Evolutionary conservation across 2,888 invertebrate genomes (phyloP).

Genomic region (Amphipoea lucens): DNA sequence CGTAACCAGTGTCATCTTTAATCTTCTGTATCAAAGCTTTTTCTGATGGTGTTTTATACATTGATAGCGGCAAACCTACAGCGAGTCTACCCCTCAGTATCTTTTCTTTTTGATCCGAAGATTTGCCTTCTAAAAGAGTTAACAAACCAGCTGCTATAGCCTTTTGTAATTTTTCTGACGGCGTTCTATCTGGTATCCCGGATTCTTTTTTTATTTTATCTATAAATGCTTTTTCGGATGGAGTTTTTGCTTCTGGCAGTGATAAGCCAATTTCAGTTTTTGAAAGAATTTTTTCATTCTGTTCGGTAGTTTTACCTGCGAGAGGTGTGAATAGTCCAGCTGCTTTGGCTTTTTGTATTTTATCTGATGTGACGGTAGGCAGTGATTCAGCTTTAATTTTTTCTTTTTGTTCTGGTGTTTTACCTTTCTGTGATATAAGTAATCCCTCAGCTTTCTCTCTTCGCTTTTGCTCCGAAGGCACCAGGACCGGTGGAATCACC

Average conservation of each 20-base stretch:
- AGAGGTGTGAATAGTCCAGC: slow-evolving; percentile 48
- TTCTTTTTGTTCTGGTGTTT: slow-evolving; percentile 50
- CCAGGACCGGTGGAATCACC: background rate
- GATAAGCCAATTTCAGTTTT: slow-evolving; percentile 37
- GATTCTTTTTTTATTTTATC: slow-evolving; percentile 24
- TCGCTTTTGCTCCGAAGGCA: background rate
- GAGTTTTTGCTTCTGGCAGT: slow-evolving; percentile 43
- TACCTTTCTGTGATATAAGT: slow-evolving; percentile 60
- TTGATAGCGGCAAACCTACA: slow-evolving; percentile 59
- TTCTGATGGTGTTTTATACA: slow-evolving; percentile 40
- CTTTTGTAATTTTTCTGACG: slow-evolving; percentile 37
- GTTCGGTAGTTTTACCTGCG: slow-evolving; percentile 30
- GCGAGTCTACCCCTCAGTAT: slow-evolving; percentile 64
- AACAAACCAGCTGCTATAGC: slow-evolving; percentile 47
- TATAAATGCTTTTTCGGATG: slow-evolving; percentile 46
- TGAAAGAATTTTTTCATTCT: slow-evolving; percentile 34
- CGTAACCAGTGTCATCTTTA: slow-evolving; percentile 45
- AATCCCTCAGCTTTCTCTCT: background rate
- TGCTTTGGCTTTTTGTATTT: slow-evolving; percentile 49
- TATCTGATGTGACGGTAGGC: slow-evolving; percentile 43
- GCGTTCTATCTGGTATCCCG: slow-evolving; percentile 18
- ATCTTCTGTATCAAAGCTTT: slow-evolving; percentile 49
- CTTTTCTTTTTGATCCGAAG: slow-evolving; percentile 67
- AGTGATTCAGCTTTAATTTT: slow-evolving; percentile 11
- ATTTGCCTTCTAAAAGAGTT: slow-evolving; percentile 60